phyloP scores from a whole-genome alignment of 2,113 vertebrate genomes.

The Lepus europaeus region DNA sequence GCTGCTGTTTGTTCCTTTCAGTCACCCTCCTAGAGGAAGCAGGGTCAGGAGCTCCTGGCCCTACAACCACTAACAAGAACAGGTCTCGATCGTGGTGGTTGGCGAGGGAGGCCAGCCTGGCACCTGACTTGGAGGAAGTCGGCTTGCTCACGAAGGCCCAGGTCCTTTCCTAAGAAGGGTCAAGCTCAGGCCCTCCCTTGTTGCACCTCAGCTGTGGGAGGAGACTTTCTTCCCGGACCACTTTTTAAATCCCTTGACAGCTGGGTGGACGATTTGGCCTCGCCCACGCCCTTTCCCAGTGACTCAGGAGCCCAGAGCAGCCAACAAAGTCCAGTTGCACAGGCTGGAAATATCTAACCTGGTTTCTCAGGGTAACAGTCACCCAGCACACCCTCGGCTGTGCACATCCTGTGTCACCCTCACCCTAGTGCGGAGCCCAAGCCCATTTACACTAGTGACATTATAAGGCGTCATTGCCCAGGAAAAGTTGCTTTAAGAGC shows the following conservation, averaged over 20 bases:
- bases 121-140: neutral
- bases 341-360: neutral
- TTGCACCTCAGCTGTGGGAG: neutral
- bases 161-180: too few relatives aligned
- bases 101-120: neutral
- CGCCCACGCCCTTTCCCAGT: neutral
- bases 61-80: neutral
- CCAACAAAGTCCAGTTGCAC: neutral
- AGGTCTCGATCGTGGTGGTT: neutral
- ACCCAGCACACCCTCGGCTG: neutral
- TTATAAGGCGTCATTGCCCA: neutral
- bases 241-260: constrained; percentile 29
- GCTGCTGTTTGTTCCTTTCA: neutral
- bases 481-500: neutral
- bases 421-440: neutral
- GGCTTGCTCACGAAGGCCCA: neutral
- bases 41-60: neutral
- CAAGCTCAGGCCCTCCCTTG: neutral
- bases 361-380: neutral
- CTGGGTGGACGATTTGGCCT: neutral
- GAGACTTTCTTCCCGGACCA: constrained; percentile 63
- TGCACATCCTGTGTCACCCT: neutral
- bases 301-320: constrained; percentile 40
- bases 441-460: neutral
- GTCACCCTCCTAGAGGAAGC: neutral